Evolutionary conservation across 2,888 invertebrate species (phyloP), one percentile per base, ranked within the genome.

Genomic region (Thumatha senex): DNA sequence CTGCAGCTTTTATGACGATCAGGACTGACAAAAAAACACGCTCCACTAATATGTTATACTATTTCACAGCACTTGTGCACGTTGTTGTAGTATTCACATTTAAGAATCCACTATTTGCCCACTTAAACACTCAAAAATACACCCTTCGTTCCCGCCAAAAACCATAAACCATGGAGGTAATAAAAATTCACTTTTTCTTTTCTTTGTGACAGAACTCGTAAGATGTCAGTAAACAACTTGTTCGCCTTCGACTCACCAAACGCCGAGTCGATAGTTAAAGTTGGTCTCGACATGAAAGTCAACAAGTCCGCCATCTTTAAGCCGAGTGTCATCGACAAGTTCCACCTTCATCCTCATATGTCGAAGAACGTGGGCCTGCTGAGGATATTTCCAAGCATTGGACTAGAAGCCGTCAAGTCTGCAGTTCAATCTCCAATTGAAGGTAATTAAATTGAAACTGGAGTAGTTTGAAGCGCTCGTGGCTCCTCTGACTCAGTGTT

Each of bases 341-440:
- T 97, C 70, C 78, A 86, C 8, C 95, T 98, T 0, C 95, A 96
- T 68, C 93, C 94, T 0, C 92, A 92, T 11, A 92, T 98, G 78
- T 96, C 96, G 70, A 93, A 95, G 58, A 96, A 98, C 78, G 98
- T 99, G 1, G 97, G 96, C 0, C 82, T 98, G 15, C 80, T 99
- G 39, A 93, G 97, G 11, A 93, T 99, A 67, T 99, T 98, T 77
- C 99, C 99, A 0, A 97, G 98, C 60, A 98, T 99, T 70, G 96
- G 97, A 9, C 90, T 93, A 0, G 94, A 95, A 36, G 96, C 97
- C 15, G 92, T 96, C 1, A 92, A 84, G 60, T 94, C 95, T 0
- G 95, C 96, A 72, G 84, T 96, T 34, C 93, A 95, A 61, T 94
- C 96, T 1, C 96, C 98, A 11, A 95, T 96, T 54, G 88, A 92